A percentile compares a stretch with the other conserved stretches of the same genome.
phyloP scores from a whole-genome alignment of 2,888 invertebrate species.

The Entomobrya multifasciata region DNA sequence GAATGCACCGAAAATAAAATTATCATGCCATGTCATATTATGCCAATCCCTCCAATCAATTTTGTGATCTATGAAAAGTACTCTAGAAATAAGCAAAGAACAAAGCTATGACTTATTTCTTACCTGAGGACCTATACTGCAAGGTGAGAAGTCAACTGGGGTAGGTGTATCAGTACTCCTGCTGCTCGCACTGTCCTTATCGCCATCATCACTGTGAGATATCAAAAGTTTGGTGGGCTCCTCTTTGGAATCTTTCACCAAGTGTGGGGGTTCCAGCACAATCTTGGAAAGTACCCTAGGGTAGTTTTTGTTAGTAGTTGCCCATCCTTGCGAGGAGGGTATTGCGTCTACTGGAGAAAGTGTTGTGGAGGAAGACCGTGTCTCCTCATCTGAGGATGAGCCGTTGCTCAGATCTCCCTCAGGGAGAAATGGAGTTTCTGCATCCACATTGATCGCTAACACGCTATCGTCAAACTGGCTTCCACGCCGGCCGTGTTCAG shows the following conservation, averaged over 20 bases:
- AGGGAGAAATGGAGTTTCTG: conserved; percentile 50
- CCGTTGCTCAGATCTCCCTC: conserved; percentile 29
- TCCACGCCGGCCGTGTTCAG: conserved; percentile 29
- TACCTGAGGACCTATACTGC: conserved; percentile 30
- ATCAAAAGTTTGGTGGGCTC: conserved; percentile 22
- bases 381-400: conserved; percentile 60
- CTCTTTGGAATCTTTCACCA: conserved; percentile 63
- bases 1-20: too few species aligned
- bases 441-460: conserved; percentile 44
- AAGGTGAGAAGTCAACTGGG: neutral
- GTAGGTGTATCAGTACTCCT: neutral
- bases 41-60: too few species aligned
- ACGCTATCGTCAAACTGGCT: conserved; percentile 35
- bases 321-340: conserved; percentile 41
- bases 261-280: conserved; percentile 66
- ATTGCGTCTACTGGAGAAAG: conserved; percentile 44
- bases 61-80: too few species aligned
- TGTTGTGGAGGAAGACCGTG: conserved; percentile 32
- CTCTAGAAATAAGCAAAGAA: too few species aligned
- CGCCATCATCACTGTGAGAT: neutral
- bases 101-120: too few species aligned
- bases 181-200: neutral
- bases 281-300: conserved; percentile 60
- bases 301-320: conserved; percentile 45
- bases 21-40: too few species aligned